phyloP scores from a whole-genome alignment of 2,888 invertebrate genomes.

The Alsophila aescularia region DNA sequence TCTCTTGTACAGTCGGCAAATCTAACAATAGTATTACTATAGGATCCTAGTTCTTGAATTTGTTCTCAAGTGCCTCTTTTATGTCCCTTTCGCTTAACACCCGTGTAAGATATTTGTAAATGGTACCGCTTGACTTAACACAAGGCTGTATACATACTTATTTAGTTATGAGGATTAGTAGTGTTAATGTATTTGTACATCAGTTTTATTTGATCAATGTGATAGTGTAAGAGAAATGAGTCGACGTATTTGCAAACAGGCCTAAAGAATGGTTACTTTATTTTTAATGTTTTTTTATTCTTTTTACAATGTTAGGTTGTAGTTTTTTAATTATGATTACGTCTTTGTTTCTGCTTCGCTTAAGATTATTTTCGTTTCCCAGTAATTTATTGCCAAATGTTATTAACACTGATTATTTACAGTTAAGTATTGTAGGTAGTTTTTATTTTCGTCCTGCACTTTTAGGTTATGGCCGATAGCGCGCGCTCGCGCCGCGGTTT shows the following conservation, averaged over 20 bases:
- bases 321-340: slow-evolving; percentile 59
- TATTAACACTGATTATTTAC: slow-evolving; percentile 73
- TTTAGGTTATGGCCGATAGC: slow-evolving; percentile 28
- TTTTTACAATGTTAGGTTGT: slow-evolving; percentile 64
- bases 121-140: slow-evolving; percentile 62
- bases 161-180: slow-evolving; percentile 37
- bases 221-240: slow-evolving; percentile 34
- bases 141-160: slow-evolving; percentile 74
- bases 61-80: slow-evolving; percentile 79
- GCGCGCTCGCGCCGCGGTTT: slow-evolving; percentile 32
- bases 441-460: slow-evolving; percentile 46
- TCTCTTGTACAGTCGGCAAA: slow-evolving; percentile 61
- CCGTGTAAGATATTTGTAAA: slow-evolving; percentile 79
- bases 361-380: slow-evolving; percentile 76
- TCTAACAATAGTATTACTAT: slow-evolving; percentile 56
- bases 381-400: slow-evolving; percentile 84
- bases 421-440: slow-evolving; percentile 62
- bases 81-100: slow-evolving; percentile 67
- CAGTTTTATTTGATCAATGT: slow-evolving; percentile 43
- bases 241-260: slow-evolving; percentile 44
- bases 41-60: slow-evolving; percentile 59
- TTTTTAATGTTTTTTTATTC: slow-evolving; percentile 67
- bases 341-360: slow-evolving; percentile 66
- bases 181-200: slow-evolving; percentile 63
- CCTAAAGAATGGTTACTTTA: slow-evolving; percentile 57